Base-by-base conservation (phyloP, 2,797 vertebrate species). In the Acanthurus lineatus region DNA sequence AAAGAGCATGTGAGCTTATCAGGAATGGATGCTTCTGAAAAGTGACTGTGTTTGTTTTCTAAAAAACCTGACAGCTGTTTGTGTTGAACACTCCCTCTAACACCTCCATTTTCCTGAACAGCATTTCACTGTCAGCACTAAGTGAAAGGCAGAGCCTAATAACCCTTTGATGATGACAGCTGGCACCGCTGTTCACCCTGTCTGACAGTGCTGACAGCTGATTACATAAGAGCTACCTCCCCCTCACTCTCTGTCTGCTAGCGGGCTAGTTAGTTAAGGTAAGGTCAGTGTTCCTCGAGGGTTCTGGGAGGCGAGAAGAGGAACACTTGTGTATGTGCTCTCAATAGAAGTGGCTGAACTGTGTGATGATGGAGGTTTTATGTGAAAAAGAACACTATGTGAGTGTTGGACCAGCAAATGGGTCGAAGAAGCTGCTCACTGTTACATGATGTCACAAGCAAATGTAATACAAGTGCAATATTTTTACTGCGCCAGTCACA, bases 141-240 rank as follows among this genome's bases (percentile, higher is more conserved):
- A 88, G 83, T 73, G 73, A 86, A 88, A 88, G 57, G 69, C 69
- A 77, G 60, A 79, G 62, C 11, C 63, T 69, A 81, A 69, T 22
- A 76, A 84, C 47, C 42, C 54, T 91, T 92, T 91, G 79, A 91
- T 87, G 84, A 40, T 79, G 69, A 86, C 73, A 76, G 57, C 9
- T 17, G 45, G 62, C 61, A 66, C 54, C 9, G 42, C 42, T 67
- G 70, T 65, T 71, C 56, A 67, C 73, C 58, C 38, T 58, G 10
- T 59, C 51, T 77, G 66, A 84, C 65, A 59, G 69, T 69, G 58
- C 58, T 17, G 45, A 62, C 78, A 88, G 76, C 84, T 81, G 75
- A 86, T 81, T 64, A 74, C 73, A 84, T 53, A 67, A 32, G 20
- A 6, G n/a, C 44, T n/a, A 51, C 35, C 52, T 51, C 40, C 28